Conservation (phyloP, 2,888 invertebrate genomes). For the Ornithoptera alexandrae region DNA sequence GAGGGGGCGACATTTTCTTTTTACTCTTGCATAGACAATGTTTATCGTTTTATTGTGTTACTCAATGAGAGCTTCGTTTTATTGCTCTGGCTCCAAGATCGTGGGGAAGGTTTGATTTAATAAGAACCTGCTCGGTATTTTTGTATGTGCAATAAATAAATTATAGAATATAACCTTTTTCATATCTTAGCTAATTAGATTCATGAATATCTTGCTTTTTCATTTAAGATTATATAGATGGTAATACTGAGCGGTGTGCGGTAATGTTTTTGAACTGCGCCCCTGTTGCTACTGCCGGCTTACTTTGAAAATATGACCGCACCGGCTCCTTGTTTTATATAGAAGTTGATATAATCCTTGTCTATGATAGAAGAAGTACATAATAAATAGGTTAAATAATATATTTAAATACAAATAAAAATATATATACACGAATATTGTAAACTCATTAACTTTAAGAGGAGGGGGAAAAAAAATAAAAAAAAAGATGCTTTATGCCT, state of each 20-base stretch:
- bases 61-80: slow-evolving; percentile 18
- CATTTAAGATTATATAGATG: slow-evolving; percentile 44
- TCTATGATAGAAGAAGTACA: slow-evolving; percentile 75
- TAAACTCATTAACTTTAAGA: slow-evolving; percentile 67
- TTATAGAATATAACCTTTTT: slow-evolving; percentile 64
- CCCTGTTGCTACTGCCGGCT: slow-evolving; percentile 31
- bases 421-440: slow-evolving; percentile 78
- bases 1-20: slow-evolving; percentile 52
- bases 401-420: slow-evolving; percentile 77
- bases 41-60: slow-evolving; percentile 39
- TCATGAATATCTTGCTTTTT: slow-evolving; percentile 68
- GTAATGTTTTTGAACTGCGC: slow-evolving; percentile 27
- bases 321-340: slow-evolving; percentile 42
- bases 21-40: slow-evolving; percentile 47
- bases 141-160: slow-evolving; percentile 77
- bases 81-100: slow-evolving; percentile 44
- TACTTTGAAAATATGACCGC: slow-evolving; percentile 43
- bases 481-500: slow-evolving; percentile 77
- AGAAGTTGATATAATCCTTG: slow-evolving; percentile 76
- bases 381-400: slow-evolving; percentile 73
- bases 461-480: slow-evolving; percentile 50
- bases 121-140: slow-evolving; percentile 61
- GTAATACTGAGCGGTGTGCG: slow-evolving; percentile 31
- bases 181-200: slow-evolving; percentile 78
- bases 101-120: slow-evolving; percentile 31